phyloP scores from a whole-genome alignment of 2,888 invertebrate genomes.

The Melipona beecheii region DNA sequence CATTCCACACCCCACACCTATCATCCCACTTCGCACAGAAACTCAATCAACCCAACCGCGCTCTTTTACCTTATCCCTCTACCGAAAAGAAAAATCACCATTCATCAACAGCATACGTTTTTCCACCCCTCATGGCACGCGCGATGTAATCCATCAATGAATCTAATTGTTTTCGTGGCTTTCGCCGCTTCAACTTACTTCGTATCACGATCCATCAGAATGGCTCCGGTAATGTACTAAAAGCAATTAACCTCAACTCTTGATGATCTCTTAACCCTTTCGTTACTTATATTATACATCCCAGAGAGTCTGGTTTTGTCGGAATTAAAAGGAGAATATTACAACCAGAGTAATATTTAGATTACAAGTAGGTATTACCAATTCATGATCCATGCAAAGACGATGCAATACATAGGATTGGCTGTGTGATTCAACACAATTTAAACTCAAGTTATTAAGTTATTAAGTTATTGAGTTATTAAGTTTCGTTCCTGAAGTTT shows the following conservation, averaged over 20 bases:
- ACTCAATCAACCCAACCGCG: conserved; percentile 15
- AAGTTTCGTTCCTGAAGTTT: no score
- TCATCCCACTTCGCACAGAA: background rate
- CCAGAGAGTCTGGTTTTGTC: no score
- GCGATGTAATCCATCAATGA: conserved; percentile 15
- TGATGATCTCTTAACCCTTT: background rate
- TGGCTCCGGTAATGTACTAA: background rate
- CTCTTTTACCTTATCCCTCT: background rate
- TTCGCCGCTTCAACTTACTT: conserved; percentile 3
- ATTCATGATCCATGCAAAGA: no score
- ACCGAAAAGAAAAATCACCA: background rate
- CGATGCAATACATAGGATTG: no score
- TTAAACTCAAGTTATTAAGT: no score
- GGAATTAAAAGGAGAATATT: no score
- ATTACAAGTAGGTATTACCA: no score
- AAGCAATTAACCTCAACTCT: background rate
- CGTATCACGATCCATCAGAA: background rate
- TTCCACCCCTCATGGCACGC: background rate
- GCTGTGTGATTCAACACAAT: no score
- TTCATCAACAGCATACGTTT: conserved; percentile 17
- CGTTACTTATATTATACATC: no score
- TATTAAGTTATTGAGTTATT: no score
- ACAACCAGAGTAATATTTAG: no score
- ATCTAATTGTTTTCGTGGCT: background rate
- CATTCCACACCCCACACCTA: background rate